phyloP scores from a whole-genome alignment of 1,140 invertebrate species.

The Drosophila funebris region DNA sequence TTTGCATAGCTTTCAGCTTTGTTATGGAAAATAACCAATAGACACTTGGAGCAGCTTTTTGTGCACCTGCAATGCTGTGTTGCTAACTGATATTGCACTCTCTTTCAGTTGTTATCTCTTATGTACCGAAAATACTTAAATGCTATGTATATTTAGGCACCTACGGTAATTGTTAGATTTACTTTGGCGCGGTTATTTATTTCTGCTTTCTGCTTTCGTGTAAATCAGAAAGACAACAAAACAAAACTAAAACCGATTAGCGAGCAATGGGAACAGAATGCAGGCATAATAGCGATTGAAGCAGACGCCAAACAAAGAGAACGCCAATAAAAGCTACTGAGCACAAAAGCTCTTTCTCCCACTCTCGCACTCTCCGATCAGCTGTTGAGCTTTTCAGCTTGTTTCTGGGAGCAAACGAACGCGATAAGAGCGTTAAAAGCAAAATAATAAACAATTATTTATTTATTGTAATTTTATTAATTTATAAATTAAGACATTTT shows the following conservation, averaged over 20 bases:
- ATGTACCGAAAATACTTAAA: too few species aligned
- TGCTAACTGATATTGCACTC: too few species aligned
- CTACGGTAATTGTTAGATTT: neutral
- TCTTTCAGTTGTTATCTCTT: too few species aligned
- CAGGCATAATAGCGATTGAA: neutral
- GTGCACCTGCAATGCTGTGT: neutral
- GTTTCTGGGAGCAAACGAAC: neutral
- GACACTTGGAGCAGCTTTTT: neutral
- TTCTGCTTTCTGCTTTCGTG: conserved; percentile 1
- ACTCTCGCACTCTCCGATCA: conserved; percentile 9
- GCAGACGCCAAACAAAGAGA: neutral
- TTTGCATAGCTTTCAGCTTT: conserved; percentile 27
- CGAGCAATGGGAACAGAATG: neutral
- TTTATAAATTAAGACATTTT: neutral
- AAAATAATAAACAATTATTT: neutral
- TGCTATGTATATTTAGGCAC: neutral
- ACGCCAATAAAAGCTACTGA: conserved; percentile 9
- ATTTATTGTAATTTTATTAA: neutral
- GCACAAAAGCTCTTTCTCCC: conserved; percentile 14
- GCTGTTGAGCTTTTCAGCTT: conserved; percentile 26
- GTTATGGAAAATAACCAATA: conserved; percentile 35
- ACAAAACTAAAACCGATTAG: conserved; percentile 32
- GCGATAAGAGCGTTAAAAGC: neutral
- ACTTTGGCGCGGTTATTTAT: neutral
- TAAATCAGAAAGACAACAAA: conserved; percentile 33